Conservation (phyloP, 2,888 invertebrate genomes). For the Sarcophaga caerulescens region DNA sequence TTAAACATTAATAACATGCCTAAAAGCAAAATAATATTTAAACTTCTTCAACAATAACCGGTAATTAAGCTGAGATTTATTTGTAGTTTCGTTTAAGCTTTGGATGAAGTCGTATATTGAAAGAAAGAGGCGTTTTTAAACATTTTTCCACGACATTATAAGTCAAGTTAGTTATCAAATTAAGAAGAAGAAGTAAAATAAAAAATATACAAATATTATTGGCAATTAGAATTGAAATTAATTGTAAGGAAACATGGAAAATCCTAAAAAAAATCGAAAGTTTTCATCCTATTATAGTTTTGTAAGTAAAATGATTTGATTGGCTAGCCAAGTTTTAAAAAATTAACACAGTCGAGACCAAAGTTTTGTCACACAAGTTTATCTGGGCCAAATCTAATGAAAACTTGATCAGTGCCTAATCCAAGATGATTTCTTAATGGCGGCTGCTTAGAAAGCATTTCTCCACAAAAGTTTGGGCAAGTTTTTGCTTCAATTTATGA, state of each 20-base stretch:
- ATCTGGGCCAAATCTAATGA: too few relatives aligned
- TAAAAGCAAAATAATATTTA: conserved; percentile 1
- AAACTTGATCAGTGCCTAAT: too few relatives aligned
- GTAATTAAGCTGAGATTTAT: conserved; percentile 5
- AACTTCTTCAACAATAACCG: conserved; percentile 23
- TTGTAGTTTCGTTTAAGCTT: neutral
- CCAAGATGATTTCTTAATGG: too few relatives aligned
- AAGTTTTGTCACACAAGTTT: too few relatives aligned
- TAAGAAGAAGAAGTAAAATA: neutral
- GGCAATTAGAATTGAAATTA: conserved; percentile 8
- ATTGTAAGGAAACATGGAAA: neutral
- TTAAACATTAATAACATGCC: neutral
- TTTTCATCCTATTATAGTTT: too few relatives aligned
- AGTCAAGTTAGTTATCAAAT: conserved; percentile 58
- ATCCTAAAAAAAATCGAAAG: too few relatives aligned
- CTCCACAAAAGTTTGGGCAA: too few relatives aligned
- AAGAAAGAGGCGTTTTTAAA: conserved; percentile 22
- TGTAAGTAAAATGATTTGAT: too few relatives aligned
- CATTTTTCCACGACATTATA: conserved; percentile 63
- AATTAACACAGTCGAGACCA: too few relatives aligned
- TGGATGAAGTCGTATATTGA: neutral
- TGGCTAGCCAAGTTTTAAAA: too few relatives aligned
- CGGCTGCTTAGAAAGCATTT: too few relatives aligned
- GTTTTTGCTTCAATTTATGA: too few relatives aligned
- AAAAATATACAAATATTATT: conserved; percentile 8